Percentiles rank a stretch among this genome's conserved stretches.
Evolutionary conservation across 2,797 vertebrate species (phyloP).

Genomic region (Phylloscopus collybita): DNA sequence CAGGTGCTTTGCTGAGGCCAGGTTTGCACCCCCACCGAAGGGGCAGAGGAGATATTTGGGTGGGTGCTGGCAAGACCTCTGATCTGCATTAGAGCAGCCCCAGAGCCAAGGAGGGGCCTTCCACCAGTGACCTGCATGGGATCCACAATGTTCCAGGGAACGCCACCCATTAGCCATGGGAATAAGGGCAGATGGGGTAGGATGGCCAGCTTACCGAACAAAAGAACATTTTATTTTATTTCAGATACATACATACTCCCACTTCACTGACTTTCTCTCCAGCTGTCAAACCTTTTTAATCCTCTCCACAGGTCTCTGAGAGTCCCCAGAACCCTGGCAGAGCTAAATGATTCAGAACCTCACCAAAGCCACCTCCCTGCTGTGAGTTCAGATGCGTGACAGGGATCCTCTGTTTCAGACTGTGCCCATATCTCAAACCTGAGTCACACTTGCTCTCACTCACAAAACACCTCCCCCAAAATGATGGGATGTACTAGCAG

Average conservation of each 20-base stretch:
- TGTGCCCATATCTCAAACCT: not conserved
- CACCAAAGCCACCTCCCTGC: not conserved
- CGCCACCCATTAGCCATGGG: not conserved
- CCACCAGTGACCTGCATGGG: not conserved
- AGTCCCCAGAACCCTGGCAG: not conserved
- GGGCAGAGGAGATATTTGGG: not conserved
- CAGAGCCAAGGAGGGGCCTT: not conserved
- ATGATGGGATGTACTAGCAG: not conserved
- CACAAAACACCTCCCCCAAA: not conserved
- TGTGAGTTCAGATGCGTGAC: not conserved
- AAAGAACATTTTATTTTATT: not conserved
- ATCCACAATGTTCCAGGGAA: not conserved
- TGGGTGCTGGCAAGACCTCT: not conserved
- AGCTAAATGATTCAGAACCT: slow-evolving; percentile 7
- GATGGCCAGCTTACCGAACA: not conserved
- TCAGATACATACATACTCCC: not conserved
- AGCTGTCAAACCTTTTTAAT: not conserved
- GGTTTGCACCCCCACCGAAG: accelerated
- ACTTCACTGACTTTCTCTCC: not conserved
- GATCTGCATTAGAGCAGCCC: not conserved
- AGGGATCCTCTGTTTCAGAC: not conserved
- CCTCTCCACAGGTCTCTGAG: not conserved
- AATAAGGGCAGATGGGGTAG: not conserved
- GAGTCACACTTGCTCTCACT: not conserved
- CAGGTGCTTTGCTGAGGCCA: not conserved